Evolutionary conservation across 2,888 invertebrate species (phyloP).

Genomic region (Coecobrya sp.): DNA sequence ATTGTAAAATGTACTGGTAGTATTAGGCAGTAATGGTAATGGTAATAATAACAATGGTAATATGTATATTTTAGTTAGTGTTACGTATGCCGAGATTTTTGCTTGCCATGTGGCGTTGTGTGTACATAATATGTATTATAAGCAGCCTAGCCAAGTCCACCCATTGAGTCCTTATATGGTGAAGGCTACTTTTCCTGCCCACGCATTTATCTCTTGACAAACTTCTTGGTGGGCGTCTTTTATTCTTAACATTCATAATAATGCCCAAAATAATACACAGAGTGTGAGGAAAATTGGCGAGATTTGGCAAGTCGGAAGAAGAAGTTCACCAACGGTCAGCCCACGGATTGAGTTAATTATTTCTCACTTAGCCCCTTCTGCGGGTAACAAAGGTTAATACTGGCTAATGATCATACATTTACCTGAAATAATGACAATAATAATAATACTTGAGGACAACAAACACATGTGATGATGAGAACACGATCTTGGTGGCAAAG

Average conservation of each 20-base stretch:
- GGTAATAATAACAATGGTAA: slow-evolving; percentile 53
- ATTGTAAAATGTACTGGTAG: slow-evolving; percentile 49
- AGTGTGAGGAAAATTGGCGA: slow-evolving; percentile 85
- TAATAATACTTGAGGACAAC: slow-evolving; percentile 13
- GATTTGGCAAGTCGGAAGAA: slow-evolving; percentile 84
- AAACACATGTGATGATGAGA: neutral
- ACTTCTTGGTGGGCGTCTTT: slow-evolving; percentile 85
- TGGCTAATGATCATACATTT: slow-evolving; percentile 36
- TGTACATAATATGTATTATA: slow-evolving; percentile 55
- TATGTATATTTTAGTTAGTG: slow-evolving; percentile 17
- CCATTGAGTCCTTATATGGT: slow-evolving; percentile 87
- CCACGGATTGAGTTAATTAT: slow-evolving; percentile 84
- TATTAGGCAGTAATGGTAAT: slow-evolving; percentile 64
- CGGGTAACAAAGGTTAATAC: slow-evolving; percentile 50
- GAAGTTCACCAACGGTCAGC: slow-evolving; percentile 83
- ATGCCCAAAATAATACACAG: slow-evolving; percentile 86
- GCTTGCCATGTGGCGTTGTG: slow-evolving; percentile 41
- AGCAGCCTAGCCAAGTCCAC: slow-evolving; percentile 86
- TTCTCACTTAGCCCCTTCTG: slow-evolving; percentile 83
- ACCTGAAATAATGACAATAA: slow-evolving; percentile 9
- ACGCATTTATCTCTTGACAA: slow-evolving; percentile 85
- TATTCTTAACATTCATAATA: slow-evolving; percentile 87
- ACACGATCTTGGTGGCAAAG: neutral
- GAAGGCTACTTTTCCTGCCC: slow-evolving; percentile 87
- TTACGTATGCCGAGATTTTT: slow-evolving; percentile 48